Evolutionary conservation across 2,888 invertebrate species (phyloP), one percentile per base, ranked within the genome.

Genomic region (Drosophila neutralis): DNA sequence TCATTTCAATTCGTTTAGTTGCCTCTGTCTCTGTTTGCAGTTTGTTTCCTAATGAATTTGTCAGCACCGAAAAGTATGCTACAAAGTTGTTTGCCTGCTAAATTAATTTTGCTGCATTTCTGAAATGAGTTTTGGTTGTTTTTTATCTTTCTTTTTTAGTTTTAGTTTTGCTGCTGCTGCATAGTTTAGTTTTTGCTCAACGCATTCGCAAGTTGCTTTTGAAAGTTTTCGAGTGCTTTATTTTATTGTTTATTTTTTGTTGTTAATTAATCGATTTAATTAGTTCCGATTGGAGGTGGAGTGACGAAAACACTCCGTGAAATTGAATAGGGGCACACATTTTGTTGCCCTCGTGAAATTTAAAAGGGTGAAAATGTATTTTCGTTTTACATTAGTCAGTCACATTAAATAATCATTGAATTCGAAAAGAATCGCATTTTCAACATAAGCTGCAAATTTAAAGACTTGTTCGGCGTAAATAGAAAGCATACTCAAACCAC

Each of bases 51-150:
- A 72, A 73, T 71, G 54, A 73, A 69, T 33, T 45, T 27, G 38
- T n/a, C 24, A 51, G 53, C 73, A 52, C 62, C 65, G 3, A 61
- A 78, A 75, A 66, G 69, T 75, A 76, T 72, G 64, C 82, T 54
- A 51, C 8, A 51, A 61, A 70, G 54, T 52, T 64, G 31, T 49
- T 63, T 69, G 35, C 27, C 15, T 8, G 18, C 29, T 13, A 61
- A 51, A 49, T 66, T 60, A 38, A 59, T 40, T 62, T 29, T 38
- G 49, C 33, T 59, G 59, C 24, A 72, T 64, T 64, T 76, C 45
- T 13, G 29, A 56, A 65, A 56, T 33, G 36, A n/a, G 2, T 27
- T 10, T 31, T 35, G 51, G 72, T 75, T 48, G n/a, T 21, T 6
- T 45, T 21, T 21, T 21, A 7, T 21, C 29, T 21, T 10, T 21